Evolutionary conservation across 2,888 invertebrate genomes (phyloP).

Genomic region (Fragum whitleyi): DNA sequence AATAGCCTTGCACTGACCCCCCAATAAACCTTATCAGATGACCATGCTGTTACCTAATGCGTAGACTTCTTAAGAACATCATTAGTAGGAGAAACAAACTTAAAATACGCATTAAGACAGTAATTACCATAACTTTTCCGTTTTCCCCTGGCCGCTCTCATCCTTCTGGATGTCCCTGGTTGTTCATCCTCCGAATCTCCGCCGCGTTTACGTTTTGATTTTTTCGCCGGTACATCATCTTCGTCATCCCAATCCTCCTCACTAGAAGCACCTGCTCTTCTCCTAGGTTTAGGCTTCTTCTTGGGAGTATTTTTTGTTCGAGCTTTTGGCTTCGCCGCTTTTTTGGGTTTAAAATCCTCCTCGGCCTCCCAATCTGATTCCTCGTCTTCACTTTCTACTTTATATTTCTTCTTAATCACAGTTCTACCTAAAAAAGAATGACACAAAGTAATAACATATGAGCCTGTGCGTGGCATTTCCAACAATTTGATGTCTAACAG

Average conservation of each 20-base stretch:
- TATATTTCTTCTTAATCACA: constrained; percentile 55
- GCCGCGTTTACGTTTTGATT: constrained; percentile 39
- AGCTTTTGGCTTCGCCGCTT: constrained; percentile 5
- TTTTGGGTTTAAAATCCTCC: constrained; percentile 54
- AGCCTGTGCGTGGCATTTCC: too few relatives aligned
- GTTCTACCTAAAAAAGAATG: constrained; percentile 27
- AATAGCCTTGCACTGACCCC: too few relatives aligned
- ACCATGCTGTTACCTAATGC: too few relatives aligned
- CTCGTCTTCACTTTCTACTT: constrained; percentile 58
- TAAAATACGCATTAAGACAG: too few relatives aligned
- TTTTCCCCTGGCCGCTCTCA: constrained; percentile 74
- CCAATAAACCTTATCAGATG: too few relatives aligned
- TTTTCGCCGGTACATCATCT: constrained; percentile 51
- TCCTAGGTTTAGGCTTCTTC: constrained; percentile 25
- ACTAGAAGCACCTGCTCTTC: constrained; percentile 39
- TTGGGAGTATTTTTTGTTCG: constrained; percentile 39
- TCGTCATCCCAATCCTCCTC: constrained; percentile 64
- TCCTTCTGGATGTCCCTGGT: constrained; percentile 60
- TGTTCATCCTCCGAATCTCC: constrained; percentile 60
- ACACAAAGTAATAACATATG: too few relatives aligned
- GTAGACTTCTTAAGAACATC: too few relatives aligned
- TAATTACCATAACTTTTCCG: constrained; percentile 77
- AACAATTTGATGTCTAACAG: neutral
- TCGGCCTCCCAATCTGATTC: constrained; percentile 55
- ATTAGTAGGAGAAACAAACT: too few relatives aligned